Percentiles rank a stretch among this genome's conserved stretches.
These are phyloP conservation scores for Galeopsomyia nigrocyanea DNA, from an alignment of 2,888 invertebrate genomes.

Conservation along the genomic window DNA sequence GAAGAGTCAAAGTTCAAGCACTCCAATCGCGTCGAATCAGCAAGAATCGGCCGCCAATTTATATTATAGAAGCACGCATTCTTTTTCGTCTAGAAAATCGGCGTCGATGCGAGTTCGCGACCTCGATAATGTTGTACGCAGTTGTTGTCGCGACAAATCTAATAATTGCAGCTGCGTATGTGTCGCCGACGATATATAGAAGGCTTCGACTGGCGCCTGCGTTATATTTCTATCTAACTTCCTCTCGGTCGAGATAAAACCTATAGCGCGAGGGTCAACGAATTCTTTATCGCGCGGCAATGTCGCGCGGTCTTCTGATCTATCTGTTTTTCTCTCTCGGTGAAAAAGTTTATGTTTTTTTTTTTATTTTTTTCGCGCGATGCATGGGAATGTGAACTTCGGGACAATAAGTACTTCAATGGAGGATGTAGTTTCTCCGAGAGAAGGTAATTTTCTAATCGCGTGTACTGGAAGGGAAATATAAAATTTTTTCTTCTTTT, in stretches of 20 bases:
- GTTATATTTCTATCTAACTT: constrained; percentile 8
- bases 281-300: constrained; percentile 27
- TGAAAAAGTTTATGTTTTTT: too few relatives aligned
- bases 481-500: too few relatives aligned
- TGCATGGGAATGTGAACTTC: too few relatives aligned
- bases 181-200: too few relatives aligned
- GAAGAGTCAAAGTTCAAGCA: too few relatives aligned
- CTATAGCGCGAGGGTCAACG: constrained; percentile 23
- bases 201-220: constrained; percentile 23
- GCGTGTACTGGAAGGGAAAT: too few relatives aligned
- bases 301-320: constrained; percentile 3
- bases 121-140: not conserved
- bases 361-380: not conserved
- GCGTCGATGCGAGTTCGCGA: constrained; percentile 1
- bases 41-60: too few relatives aligned
- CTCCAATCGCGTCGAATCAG: too few relatives aligned
- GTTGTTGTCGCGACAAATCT: constrained; percentile 31
- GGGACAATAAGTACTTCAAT: too few relatives aligned
- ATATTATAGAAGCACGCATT: too few relatives aligned
- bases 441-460: not conserved
- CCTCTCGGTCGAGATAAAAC: constrained; percentile 1
- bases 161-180: constrained; percentile 29
- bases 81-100: not conserved
- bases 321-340: constrained; percentile 3
- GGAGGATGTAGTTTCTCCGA: not conserved